Evolutionary conservation across 2,888 invertebrate genomes (phyloP).

Genomic region (Drepana falcataria): DNA sequence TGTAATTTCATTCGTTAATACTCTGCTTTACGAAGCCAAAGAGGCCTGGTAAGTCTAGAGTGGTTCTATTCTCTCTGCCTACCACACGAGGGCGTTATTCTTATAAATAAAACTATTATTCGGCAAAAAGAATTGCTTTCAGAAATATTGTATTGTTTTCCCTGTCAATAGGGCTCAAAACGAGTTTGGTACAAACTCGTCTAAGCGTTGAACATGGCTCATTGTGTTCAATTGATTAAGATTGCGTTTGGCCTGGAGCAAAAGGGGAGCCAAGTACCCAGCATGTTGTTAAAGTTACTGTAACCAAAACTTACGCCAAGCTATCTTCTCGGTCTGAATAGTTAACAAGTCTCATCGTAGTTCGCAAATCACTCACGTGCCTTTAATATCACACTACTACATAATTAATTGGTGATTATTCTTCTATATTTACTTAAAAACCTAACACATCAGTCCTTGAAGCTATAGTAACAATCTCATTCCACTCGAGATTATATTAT

Average conservation of each 20-base stretch:
- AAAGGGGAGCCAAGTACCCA: not conserved
- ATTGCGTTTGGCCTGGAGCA: not conserved
- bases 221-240: conserved; percentile 2
- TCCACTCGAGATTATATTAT: too few species aligned
- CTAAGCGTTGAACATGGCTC: not conserved
- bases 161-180: not conserved
- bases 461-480: too few species aligned
- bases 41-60: too few species aligned
- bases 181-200: not conserved
- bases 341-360: not conserved
- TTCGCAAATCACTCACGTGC: not conserved
- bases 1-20: too few species aligned
- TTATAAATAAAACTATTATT: too few species aligned
- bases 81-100: too few species aligned
- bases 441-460: too few species aligned
- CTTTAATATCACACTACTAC: not conserved
- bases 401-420: too few species aligned
- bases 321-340: not conserved
- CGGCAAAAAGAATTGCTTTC: too few species aligned
- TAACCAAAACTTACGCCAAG: not conserved
- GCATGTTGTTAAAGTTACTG: conserved; percentile 1
- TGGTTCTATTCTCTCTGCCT: too few species aligned
- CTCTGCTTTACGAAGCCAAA: too few species aligned
- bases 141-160: not conserved
- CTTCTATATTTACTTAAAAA: too few species aligned